phyloP scores from a whole-genome alignment of 2,797 vertebrate genomes.

The Danio jaintianensis region DNA sequence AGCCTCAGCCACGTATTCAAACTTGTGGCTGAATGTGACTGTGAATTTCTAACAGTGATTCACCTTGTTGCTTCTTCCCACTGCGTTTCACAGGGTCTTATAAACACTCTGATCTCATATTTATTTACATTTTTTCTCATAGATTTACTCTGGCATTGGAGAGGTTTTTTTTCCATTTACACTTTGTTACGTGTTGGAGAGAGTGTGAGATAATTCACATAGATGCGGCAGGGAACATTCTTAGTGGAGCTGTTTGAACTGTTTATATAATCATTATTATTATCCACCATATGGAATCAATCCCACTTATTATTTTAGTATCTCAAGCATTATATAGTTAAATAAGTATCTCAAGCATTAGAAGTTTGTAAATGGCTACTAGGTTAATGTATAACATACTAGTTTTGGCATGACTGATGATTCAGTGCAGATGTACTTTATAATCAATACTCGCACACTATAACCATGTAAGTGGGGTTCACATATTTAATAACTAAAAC shows the following conservation, averaged over 20 bases:
- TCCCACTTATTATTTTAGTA: constrained; percentile 16
- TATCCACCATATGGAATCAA: neutral
- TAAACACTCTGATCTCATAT: constrained; percentile 24
- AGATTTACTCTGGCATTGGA: constrained; percentile 4
- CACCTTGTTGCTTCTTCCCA: constrained; percentile 43
- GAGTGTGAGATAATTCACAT: constrained; percentile 31
- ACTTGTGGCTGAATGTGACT: constrained; percentile 45
- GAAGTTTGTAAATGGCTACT: neutral
- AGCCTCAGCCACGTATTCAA: constrained; percentile 60
- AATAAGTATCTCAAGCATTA: neutral
- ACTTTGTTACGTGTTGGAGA: constrained; percentile 13
- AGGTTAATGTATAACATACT: constrained; percentile 36
- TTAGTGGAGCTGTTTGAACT: constrained; percentile 1
- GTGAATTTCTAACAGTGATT: constrained; percentile 52
- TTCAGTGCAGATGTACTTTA: neutral
- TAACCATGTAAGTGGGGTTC: neutral
- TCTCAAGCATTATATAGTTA: no score
- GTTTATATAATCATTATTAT: constrained; percentile 4
- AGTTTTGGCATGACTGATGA: constrained; percentile 7
- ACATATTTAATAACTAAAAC: neutral
- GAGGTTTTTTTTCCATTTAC: constrained; percentile 4
- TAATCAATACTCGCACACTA: constrained; percentile 7
- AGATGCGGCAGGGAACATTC: neutral
- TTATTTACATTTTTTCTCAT: constrained; percentile 40
- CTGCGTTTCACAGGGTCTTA: constrained; percentile 39